phyloP scores from a whole-genome alignment of 2,888 invertebrate genomes.

The Caenorhabditis afra region DNA sequence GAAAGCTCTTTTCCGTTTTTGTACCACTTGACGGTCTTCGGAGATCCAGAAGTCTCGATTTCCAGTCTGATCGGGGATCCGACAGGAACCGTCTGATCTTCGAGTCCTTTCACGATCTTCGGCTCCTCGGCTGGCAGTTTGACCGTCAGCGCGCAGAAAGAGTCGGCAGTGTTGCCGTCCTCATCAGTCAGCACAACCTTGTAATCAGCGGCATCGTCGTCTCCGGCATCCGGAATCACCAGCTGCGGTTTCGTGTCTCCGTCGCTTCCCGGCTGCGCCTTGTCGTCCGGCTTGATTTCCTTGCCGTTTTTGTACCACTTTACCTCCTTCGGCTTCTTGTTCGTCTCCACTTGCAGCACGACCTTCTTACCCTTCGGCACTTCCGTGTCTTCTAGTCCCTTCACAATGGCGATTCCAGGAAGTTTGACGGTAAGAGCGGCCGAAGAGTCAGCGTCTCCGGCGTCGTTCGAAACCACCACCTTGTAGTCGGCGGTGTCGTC shows the following conservation, averaged over 20 bases:
- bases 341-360: slow-evolving; percentile 85
- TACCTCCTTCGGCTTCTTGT: slow-evolving; percentile 89
- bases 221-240: slow-evolving; percentile 69
- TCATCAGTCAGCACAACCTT: slow-evolving; percentile 72
- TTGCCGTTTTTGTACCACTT: slow-evolving; percentile 85
- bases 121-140: slow-evolving; percentile 73
- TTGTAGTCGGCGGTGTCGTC: slow-evolving; percentile 78
- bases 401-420: slow-evolving; percentile 83
- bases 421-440: slow-evolving; percentile 71
- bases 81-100: slow-evolving; percentile 78
- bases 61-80: slow-evolving; percentile 65
- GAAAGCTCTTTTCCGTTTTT: slow-evolving; percentile 76
- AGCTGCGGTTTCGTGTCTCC: slow-evolving; percentile 71
- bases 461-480: slow-evolving; percentile 75
- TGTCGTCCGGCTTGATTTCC: slow-evolving; percentile 76
- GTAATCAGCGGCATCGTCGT: slow-evolving; percentile 72
- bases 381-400: slow-evolving; percentile 85
- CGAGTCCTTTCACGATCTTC: slow-evolving; percentile 71
- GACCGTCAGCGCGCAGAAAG: slow-evolving; percentile 75
- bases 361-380: slow-evolving; percentile 90
- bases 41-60: slow-evolving; percentile 81
- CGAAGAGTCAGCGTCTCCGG: slow-evolving; percentile 79
- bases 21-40: slow-evolving; percentile 84
- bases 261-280: slow-evolving; percentile 72
- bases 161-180: slow-evolving; percentile 75